Conservation (phyloP, 2,888 invertebrate species). For the Lasiommata megera region DNA sequence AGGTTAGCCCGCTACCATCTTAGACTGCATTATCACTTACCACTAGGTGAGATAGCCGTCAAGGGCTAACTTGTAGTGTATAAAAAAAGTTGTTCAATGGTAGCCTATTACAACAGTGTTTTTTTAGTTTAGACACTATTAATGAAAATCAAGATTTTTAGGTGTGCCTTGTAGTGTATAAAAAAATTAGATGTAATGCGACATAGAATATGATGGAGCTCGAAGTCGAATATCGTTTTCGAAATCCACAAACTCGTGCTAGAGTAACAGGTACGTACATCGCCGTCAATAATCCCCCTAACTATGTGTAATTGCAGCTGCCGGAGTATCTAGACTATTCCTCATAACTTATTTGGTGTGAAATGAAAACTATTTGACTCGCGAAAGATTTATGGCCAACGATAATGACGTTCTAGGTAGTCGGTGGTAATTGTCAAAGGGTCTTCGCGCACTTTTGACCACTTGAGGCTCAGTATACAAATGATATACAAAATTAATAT, state of each 20-base stretch:
- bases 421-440: constrained; percentile 41
- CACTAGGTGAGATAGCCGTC: no score
- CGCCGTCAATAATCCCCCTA: constrained; percentile 32
- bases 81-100: no score
- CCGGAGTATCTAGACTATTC: constrained; percentile 23
- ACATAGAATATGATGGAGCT: no score
- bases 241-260: background rate
- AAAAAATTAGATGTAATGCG: no score
- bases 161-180: no score
- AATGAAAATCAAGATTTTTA: no score
- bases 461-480: background rate
- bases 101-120: no score
- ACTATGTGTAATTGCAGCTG: constrained; percentile 58
- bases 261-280: constrained; percentile 31
- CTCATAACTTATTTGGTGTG: constrained; percentile 72
- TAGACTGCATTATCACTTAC: no score
- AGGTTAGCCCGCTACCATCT: no score
- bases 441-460: constrained; percentile 14
- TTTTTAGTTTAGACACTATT: no score
- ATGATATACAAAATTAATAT: no score
- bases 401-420: constrained; percentile 56
- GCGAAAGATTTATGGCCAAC: constrained; percentile 59
- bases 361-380: constrained; percentile 71
- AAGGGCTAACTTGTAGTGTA: no score
- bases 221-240: background rate